phyloP scores from a whole-genome alignment of 2,797 vertebrate genomes.

The Tadarida brasiliensis region DNA sequence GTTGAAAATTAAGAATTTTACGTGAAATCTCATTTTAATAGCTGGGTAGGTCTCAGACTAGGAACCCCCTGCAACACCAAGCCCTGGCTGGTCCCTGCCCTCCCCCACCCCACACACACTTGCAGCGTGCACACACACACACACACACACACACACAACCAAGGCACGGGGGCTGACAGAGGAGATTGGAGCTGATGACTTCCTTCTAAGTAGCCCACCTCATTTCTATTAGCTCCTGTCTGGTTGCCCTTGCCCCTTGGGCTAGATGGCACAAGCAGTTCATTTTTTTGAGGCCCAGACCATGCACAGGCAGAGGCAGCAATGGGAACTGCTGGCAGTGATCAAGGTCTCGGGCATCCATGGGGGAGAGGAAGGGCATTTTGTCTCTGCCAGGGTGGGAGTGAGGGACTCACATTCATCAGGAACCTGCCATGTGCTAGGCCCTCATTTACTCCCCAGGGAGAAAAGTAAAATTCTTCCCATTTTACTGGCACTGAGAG shows the following conservation, averaged over 20 bases:
- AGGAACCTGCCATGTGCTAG: background rate
- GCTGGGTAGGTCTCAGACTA: background rate
- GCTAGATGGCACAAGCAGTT: background rate
- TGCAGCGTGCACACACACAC: background rate
- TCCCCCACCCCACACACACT: background rate
- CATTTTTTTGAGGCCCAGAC: background rate
- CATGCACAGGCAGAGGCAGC: background rate
- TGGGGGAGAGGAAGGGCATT: background rate
- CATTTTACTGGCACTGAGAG: background rate
- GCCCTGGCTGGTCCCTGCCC: background rate
- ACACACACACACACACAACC: background rate
- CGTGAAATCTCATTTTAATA: background rate
- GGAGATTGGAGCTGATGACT: background rate
- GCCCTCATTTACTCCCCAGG: background rate
- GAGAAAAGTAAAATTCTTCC: background rate
- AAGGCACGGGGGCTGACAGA: background rate
- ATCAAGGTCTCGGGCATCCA: background rate
- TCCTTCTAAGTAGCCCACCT: background rate
- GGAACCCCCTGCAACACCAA: background rate
- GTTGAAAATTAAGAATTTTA: background rate
- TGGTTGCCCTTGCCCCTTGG: background rate
- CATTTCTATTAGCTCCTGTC: background rate
- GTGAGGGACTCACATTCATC: background rate
- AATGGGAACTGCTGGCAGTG: too few species aligned
- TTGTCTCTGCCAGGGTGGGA: background rate